Percentiles rank a stretch among this genome's conserved stretches.
These are phyloP conservation scores for Leucopsar rothschildi DNA, from an alignment of 2,113 vertebrate genomes.

Conservation along the genomic window DNA sequence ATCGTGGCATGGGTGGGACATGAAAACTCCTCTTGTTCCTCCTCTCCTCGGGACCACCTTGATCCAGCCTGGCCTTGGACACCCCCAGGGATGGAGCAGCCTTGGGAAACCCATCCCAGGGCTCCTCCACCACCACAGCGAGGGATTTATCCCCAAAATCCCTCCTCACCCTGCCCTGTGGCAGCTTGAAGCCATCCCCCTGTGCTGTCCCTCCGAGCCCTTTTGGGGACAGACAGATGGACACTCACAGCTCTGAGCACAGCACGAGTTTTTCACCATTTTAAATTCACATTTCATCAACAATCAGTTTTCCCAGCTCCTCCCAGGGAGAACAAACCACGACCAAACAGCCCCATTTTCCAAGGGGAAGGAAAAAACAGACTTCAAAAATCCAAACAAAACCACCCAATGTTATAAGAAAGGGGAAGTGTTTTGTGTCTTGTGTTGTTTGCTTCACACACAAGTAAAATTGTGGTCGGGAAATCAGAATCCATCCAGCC, in stretches of 20 bases:
- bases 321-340: background rate
- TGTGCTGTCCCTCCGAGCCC: background rate
- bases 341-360: background rate
- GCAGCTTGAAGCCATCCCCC: background rate
- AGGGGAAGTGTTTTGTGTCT: rapidly evolving
- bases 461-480: background rate
- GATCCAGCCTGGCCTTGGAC: background rate
- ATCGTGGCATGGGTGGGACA: background rate
- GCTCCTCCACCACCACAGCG: background rate
- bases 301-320: background rate
- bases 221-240: background rate
- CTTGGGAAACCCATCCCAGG: background rate
- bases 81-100: too few relatives aligned
- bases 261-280: background rate
- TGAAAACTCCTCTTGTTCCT: background rate
- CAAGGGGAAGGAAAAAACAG: background rate
- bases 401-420: background rate
- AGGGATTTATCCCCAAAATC: background rate
- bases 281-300: background rate
- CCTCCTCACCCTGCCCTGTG: background rate
- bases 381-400: background rate
- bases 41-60: rapidly evolving
- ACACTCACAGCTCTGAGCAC: background rate
- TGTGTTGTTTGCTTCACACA: background rate
- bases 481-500: background rate